Conservation (phyloP, 92 coral and sea anemone species). For the Actinostola sp. region DNA sequence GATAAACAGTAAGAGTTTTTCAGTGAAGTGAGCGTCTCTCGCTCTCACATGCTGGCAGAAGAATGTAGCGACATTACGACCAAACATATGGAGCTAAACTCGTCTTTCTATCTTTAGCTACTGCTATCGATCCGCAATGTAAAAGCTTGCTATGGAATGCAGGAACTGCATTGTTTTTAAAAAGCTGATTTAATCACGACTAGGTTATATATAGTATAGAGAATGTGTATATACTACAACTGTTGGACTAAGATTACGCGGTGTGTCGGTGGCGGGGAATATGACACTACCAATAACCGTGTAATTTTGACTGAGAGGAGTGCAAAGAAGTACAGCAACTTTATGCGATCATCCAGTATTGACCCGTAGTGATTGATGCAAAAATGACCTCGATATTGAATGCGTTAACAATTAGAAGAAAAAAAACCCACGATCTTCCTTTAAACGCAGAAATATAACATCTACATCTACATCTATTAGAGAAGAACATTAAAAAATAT, state of each 20-base stretch:
- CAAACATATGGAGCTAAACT: background rate
- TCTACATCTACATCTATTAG: no score
- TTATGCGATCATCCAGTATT: no score
- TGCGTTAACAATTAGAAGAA: no score
- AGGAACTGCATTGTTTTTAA: background rate
- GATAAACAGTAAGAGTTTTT: background rate
- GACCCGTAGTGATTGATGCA: no score
- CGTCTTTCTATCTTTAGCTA: background rate
- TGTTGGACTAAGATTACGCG: constrained; percentile 7
- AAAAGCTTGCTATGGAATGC: background rate
- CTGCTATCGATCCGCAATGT: background rate
- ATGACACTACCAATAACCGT: background rate
- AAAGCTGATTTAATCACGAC: constrained; percentile 1
- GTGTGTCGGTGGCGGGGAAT: background rate
- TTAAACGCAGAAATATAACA: no score
- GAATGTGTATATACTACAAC: background rate
- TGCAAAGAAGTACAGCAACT: no score
- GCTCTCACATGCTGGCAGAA: constrained; percentile 1
- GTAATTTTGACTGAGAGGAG: no score
- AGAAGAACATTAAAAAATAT: no score
- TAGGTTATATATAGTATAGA: constrained; percentile 5
- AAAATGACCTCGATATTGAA: no score
- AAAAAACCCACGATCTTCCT: no score
- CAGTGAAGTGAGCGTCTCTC: background rate
- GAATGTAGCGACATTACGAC: background rate